Conservation (phyloP, 2,113 vertebrate species). For the Chroicocephalus ridibundus region DNA sequence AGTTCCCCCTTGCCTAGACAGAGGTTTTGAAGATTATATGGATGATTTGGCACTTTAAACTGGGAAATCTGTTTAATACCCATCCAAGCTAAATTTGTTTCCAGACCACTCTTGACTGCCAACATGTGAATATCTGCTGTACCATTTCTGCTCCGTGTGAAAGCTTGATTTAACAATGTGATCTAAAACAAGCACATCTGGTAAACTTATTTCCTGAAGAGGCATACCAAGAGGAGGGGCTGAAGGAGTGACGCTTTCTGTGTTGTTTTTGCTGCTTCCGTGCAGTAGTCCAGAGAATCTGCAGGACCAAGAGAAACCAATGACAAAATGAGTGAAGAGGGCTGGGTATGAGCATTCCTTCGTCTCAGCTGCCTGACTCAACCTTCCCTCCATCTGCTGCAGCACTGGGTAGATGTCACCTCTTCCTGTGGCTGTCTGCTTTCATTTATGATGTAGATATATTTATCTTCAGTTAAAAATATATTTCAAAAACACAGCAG, state of each 20-base stretch:
- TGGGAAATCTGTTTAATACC: background rate
- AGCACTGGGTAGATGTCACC: background rate
- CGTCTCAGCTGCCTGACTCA: background rate
- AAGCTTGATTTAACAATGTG: background rate
- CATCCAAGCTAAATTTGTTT: background rate
- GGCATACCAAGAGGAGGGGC: slow-evolving; percentile 56
- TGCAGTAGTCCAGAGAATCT: slow-evolving; percentile 69
- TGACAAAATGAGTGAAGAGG: background rate
- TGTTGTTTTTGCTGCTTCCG: slow-evolving; percentile 45
- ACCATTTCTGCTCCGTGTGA: background rate
- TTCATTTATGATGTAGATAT: background rate
- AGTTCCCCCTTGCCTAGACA: background rate
- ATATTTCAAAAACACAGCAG: background rate
- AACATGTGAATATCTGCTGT: background rate
- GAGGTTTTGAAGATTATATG: background rate
- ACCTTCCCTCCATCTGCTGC: slow-evolving; percentile 8
- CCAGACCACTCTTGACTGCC: background rate
- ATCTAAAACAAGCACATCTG: background rate
- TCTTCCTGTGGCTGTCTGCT: background rate
- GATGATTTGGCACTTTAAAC: background rate
- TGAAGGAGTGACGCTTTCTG: background rate
- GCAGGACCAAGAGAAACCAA: slow-evolving; percentile 3
- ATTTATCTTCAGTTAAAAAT: background rate
- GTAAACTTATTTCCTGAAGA: background rate
- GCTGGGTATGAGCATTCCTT: background rate